phyloP scores from a whole-genome alignment of 1,140 invertebrate species.

The Zaprionus ghesquierei region DNA sequence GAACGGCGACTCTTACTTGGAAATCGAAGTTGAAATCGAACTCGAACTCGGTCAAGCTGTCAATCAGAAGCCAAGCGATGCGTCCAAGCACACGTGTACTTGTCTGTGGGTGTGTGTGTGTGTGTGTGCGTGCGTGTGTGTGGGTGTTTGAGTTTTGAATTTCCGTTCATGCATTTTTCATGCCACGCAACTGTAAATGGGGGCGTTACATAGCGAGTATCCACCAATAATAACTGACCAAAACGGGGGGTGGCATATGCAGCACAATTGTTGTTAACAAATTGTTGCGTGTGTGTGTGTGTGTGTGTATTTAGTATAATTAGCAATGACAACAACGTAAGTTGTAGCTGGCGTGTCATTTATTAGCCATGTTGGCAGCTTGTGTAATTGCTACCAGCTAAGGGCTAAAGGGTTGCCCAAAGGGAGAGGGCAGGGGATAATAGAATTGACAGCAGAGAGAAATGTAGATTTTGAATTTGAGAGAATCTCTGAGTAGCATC shows the following conservation, averaged over 20 bases:
- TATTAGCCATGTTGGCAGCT: conserved; percentile 35
- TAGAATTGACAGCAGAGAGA: not conserved
- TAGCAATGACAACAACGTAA: conserved; percentile 67
- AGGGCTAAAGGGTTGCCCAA: not conserved
- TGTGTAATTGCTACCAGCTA: conserved; percentile 27
- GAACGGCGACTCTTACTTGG: not conserved
- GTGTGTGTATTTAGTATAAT: conserved; percentile 66
- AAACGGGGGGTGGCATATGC: not conserved
- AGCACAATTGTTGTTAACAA: conserved; percentile 50
- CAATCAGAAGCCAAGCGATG: conserved; percentile 53
- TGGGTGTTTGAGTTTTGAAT: conserved; percentile 70
- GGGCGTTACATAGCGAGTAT: conserved; percentile 48
- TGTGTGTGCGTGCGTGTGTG: not conserved
- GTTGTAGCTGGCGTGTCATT: conserved; percentile 27
- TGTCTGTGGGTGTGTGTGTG: not conserved
- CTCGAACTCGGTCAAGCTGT: conserved; percentile 70
- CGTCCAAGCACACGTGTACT: not conserved
- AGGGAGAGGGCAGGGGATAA: conserved; percentile 11
- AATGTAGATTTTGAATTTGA: not conserved
- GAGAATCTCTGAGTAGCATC: not conserved
- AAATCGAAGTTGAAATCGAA: not conserved
- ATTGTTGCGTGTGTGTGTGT: conserved; percentile 53
- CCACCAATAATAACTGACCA: conserved; percentile 31
- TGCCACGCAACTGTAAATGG: conserved; percentile 40
- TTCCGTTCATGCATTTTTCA: conserved; percentile 75